A percentile compares a stretch with the other conserved stretches of the same genome.
These are phyloP conservation scores for Odontomyia ornata DNA, from an alignment of 2,888 invertebrate species.

Conservation along the genomic window DNA sequence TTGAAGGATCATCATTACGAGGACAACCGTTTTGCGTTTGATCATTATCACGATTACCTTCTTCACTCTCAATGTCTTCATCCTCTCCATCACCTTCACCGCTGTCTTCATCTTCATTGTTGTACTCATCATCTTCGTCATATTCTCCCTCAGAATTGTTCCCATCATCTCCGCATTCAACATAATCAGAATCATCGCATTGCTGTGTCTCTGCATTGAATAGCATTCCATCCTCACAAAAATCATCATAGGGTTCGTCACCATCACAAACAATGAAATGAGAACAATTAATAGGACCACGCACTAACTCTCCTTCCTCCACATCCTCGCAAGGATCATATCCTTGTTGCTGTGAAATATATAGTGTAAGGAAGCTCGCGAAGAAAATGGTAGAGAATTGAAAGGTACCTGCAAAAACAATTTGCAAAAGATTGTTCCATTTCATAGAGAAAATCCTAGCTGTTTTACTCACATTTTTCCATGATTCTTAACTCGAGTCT, in stretches of 20 bases:
- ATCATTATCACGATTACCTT: not conserved
- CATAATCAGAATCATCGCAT: slow-evolving; percentile 55
- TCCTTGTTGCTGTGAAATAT: slow-evolving; percentile 48
- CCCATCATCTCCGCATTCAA: slow-evolving; percentile 54
- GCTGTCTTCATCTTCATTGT: not conserved
- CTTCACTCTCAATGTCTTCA: not conserved
- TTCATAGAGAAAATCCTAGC: too few species aligned
- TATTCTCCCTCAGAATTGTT: not conserved
- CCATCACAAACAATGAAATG: slow-evolving; percentile 57
- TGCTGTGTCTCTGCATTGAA: slow-evolving; percentile 41
- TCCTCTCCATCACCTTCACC: not conserved
- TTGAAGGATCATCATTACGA: slow-evolving; percentile 52
- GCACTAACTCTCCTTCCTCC: slow-evolving; percentile 51
- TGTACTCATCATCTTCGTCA: slow-evolving; percentile 18
- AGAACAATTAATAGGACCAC: slow-evolving; percentile 55
- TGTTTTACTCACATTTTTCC: too few species aligned
- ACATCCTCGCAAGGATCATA: slow-evolving; percentile 53
- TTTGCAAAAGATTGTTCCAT: too few species aligned
- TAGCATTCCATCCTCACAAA: slow-evolving; percentile 55
- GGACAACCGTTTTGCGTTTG: slow-evolving; percentile 55
- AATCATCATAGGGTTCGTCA: slow-evolving; percentile 54
- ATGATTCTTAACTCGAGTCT: too few species aligned
- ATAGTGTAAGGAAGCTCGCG: not conserved
- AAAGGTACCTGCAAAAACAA: not conserved
- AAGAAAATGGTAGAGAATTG: not conserved